phyloP scores from a whole-genome alignment of 1,140 invertebrate genomes.

The Dreissena rostriformis region DNA sequence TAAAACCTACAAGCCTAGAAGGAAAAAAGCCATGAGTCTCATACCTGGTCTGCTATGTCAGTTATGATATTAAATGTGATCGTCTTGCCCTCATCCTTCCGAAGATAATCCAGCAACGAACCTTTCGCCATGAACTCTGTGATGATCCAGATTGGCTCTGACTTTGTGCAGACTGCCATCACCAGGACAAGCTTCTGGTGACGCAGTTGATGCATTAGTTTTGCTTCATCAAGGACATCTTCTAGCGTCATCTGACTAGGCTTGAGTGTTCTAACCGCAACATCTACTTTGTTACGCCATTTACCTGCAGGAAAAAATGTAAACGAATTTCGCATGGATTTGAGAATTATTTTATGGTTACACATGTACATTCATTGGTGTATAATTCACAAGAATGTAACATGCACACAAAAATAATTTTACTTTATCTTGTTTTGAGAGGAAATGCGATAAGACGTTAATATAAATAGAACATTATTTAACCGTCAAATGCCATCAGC shows the following conservation, averaged over 20 bases:
- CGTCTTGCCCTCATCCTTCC: constrained; percentile 87
- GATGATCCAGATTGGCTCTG: constrained; percentile 99
- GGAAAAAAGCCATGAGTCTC: not conserved
- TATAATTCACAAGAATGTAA: too few relatives aligned
- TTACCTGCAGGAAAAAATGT: constrained; percentile 82
- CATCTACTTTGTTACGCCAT: constrained; percentile 95
- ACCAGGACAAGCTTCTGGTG: constrained; percentile 98
- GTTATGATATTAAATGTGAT: constrained; percentile 93
- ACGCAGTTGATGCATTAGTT: constrained; percentile 98
- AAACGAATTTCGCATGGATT: too few relatives aligned
- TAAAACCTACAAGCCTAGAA: too few relatives aligned
- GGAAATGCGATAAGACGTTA: too few relatives aligned
- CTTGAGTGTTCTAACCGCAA: constrained; percentile 97
- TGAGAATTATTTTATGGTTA: too few relatives aligned
- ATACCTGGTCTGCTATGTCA: constrained; percentile 96
- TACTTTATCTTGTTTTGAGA: too few relatives aligned
- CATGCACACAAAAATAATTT: too few relatives aligned
- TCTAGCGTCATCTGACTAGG: constrained; percentile 98
- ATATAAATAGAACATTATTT: too few relatives aligned
- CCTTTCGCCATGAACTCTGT: constrained; percentile 99
- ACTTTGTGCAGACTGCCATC: constrained; percentile 98
- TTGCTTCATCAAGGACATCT: constrained; percentile 98
- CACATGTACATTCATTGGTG: too few relatives aligned
- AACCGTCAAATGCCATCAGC: too few relatives aligned
- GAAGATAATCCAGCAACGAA: constrained; percentile 89